Conservation (phyloP, 2,113 vertebrate genomes). For the Tilapia sparmanii region DNA sequence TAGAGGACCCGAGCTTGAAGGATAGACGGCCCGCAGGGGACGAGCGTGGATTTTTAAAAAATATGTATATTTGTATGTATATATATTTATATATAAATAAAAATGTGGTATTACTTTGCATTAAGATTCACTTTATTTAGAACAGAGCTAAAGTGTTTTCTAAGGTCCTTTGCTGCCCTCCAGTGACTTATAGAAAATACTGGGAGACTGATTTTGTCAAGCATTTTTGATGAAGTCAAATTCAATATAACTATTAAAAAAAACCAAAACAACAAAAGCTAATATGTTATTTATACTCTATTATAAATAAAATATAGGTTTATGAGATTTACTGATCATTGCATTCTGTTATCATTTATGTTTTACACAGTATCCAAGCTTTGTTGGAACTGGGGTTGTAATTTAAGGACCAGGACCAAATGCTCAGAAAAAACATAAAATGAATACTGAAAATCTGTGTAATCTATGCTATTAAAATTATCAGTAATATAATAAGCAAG, state of each 20-base stretch:
- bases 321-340: background rate
- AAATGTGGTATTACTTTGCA: background rate
- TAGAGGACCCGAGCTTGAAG: background rate
- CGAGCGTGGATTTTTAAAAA: accelerated
- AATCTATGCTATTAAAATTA: background rate
- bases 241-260: background rate
- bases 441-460: background rate
- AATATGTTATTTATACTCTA: background rate
- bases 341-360: background rate
- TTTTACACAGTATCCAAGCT: background rate
- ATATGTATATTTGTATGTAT: background rate
- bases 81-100: background rate
- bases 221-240: background rate
- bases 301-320: background rate
- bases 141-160: background rate
- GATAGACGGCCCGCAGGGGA: background rate
- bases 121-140: background rate
- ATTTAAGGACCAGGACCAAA: background rate
- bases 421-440: background rate
- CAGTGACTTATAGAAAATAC: background rate
- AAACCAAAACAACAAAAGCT: accelerated
- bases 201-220: background rate
- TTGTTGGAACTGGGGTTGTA: background rate
- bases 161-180: background rate
- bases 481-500: background rate